A percentile compares a stretch with the other conserved stretches of the same genome.
phyloP scores from a whole-genome alignment of 2,113 vertebrate genomes.

The Nibea albiflora region DNA sequence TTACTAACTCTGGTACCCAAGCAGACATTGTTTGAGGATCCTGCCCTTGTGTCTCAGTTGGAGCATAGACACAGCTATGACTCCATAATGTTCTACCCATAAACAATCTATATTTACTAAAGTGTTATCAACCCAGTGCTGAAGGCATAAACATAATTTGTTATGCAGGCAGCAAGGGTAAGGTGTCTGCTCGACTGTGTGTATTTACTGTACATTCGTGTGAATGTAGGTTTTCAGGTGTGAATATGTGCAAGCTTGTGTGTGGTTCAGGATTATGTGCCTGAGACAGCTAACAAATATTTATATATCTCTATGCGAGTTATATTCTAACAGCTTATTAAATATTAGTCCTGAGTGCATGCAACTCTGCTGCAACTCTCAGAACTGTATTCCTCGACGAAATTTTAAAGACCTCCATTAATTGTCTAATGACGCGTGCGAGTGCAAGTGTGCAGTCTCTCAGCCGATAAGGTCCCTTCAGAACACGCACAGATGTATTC shows the following conservation, averaged over 20 bases:
- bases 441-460: no score
- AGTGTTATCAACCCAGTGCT: constrained; percentile 62
- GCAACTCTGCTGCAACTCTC: constrained; percentile 5
- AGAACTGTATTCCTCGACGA: not conserved
- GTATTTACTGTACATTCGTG: constrained; percentile 14
- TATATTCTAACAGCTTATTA: constrained; percentile 43
- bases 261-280: constrained; percentile 13
- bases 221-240: constrained; percentile 50
- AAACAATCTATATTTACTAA: constrained; percentile 72
- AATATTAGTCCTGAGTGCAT: constrained; percentile 29
- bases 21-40: constrained; percentile 31
- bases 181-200: constrained; percentile 36
- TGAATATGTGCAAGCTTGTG: constrained; percentile 16
- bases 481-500: not conserved
- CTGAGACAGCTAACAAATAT: constrained; percentile 30
- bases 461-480: no score
- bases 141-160: constrained; percentile 72
- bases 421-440: not conserved
- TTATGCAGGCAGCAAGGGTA: constrained; percentile 52
- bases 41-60: constrained; percentile 27
- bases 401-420: not conserved
- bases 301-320: constrained; percentile 35
- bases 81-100: constrained; percentile 38
- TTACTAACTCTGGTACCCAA: not conserved
- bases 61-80: constrained; percentile 28